phyloP scores from a whole-genome alignment of 2,113 vertebrate species.

The Chaetorhynchus papuensis region DNA sequence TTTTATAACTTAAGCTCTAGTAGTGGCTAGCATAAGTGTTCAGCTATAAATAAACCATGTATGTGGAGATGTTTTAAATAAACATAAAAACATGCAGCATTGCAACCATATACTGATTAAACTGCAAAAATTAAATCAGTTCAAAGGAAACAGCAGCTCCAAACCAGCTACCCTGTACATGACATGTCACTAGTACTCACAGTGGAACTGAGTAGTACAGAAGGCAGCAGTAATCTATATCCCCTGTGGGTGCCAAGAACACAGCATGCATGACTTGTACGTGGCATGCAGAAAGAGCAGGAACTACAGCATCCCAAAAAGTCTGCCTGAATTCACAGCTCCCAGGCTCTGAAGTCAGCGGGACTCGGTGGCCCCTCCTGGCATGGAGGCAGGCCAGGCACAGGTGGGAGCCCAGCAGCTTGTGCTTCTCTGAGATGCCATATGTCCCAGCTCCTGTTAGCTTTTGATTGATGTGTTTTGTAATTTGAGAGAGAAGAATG shows the following conservation, averaged over 20 bases:
- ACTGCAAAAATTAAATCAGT: background rate
- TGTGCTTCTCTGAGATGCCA: background rate
- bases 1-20: background rate
- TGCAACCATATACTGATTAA: background rate
- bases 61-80: background rate
- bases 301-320: background rate
- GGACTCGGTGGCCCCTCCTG: background rate
- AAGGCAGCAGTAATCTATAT: background rate
- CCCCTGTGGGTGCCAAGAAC: background rate
- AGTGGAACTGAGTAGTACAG: background rate
- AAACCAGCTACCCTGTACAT: background rate
- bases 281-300: background rate
- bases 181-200: background rate
- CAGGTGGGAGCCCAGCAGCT: background rate
- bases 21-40: background rate
- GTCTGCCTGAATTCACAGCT: background rate
- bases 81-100: background rate
- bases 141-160: background rate
- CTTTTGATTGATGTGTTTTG: conserved; percentile 10
- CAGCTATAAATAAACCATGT: background rate
- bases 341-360: background rate
- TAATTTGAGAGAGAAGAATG: background rate
- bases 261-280: background rate
- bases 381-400: background rate
- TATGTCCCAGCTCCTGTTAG: background rate